phyloP scores from a whole-genome alignment of 2,113 vertebrate species.

The Proteles cristata region DNA sequence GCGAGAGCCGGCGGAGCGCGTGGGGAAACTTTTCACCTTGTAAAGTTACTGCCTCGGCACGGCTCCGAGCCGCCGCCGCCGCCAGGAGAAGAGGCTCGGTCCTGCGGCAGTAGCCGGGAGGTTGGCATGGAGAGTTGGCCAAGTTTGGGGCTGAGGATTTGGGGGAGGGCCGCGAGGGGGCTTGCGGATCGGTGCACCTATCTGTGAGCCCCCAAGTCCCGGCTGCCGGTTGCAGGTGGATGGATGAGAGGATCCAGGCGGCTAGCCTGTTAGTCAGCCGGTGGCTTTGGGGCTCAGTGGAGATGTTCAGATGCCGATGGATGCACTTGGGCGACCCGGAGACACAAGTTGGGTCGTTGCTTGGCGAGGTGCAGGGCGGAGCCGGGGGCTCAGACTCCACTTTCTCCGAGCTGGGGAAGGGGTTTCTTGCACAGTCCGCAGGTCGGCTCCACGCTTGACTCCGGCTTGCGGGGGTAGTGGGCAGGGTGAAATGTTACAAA shows the following conservation, averaged over 20 bases:
- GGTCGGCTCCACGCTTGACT: not conserved
- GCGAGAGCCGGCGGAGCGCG: not conserved
- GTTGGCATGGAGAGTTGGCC: constrained; percentile 52
- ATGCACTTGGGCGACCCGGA: not conserved
- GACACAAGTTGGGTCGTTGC: constrained; percentile 17
- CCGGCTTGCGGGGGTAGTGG: not conserved
- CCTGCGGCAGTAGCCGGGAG: not conserved
- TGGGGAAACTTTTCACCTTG: constrained; percentile 83
- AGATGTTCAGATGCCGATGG: not conserved
- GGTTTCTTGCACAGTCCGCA: not conserved
- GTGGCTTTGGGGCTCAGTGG: not conserved
- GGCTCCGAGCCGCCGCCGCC: not conserved
- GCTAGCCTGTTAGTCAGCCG: not conserved
- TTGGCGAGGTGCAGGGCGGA: not conserved
- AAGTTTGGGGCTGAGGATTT: constrained; percentile 59
- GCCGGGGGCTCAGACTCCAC: not conserved
- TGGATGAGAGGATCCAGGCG: constrained; percentile 46
- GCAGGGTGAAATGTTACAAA: not conserved
- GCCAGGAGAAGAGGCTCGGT: not conserved
- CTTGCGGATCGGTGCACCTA: not conserved
- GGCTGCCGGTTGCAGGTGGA: constrained; percentile 70
- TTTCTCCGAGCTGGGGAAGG: not conserved
- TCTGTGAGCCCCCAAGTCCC: not conserved
- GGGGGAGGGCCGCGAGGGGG: not conserved
- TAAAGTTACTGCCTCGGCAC: constrained; percentile 66